Conservation (phyloP, 1,140 invertebrate species). For the Tetraneura akinire region DNA sequence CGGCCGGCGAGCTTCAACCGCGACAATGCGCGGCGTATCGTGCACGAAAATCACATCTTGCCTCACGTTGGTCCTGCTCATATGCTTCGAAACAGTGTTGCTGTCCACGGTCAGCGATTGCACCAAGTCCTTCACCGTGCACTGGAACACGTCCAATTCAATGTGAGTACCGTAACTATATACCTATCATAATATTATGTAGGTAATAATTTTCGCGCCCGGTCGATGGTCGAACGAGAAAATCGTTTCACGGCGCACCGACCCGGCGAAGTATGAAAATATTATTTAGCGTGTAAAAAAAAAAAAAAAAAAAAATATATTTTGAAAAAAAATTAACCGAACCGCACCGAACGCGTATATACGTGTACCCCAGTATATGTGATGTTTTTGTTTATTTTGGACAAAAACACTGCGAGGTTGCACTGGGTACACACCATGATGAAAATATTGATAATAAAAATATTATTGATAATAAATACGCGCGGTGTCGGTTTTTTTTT, state of each 20-base stretch:
- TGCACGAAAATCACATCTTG: conserved; percentile 63
- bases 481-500: too few relatives aligned
- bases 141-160: conserved; percentile 83
- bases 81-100: conserved; percentile 77
- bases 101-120: conserved; percentile 74
- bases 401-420: conserved; percentile 27
- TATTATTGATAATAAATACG: too few relatives aligned
- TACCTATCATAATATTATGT: too few relatives aligned
- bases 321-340: too few relatives aligned
- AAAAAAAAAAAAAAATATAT: too few relatives aligned
- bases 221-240: too few relatives aligned
- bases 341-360: background rate
- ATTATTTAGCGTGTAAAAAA: too few relatives aligned
- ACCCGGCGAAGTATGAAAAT: too few relatives aligned
- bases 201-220: too few relatives aligned
- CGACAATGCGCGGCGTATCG: conserved; percentile 51
- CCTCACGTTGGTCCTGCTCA: conserved; percentile 70
- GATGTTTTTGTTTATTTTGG: background rate
- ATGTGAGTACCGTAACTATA: conserved; percentile 64
- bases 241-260: too few relatives aligned
- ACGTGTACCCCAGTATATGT: conserved; percentile 42
- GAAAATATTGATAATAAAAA: too few relatives aligned
- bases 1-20: background rate
- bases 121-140: conserved; percentile 80
- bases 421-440: conserved; percentile 41